phyloP scores from a whole-genome alignment of 2,888 invertebrate genomes.

The Eremobia ochroleuca region DNA sequence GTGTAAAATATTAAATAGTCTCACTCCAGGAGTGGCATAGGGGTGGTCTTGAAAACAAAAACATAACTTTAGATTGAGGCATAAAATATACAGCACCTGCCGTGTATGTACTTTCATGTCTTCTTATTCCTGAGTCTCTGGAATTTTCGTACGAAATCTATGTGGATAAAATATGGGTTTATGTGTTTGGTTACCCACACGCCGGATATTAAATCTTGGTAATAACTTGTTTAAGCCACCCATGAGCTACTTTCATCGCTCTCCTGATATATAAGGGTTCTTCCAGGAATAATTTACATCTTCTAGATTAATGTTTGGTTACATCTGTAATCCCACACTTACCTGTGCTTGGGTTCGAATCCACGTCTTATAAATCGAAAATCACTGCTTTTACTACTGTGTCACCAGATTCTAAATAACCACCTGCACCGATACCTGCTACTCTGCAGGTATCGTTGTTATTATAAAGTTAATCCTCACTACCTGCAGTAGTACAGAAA shows the following conservation, averaged over 20 bases:
- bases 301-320: slow-evolving; percentile 35
- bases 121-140: slow-evolving; percentile 6
- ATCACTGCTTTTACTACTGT: too few relatives aligned
- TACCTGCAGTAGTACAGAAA: slow-evolving; percentile 9
- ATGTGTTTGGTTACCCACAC: slow-evolving; percentile 44
- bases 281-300: slow-evolving; percentile 48
- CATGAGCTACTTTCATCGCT: slow-evolving; percentile 50
- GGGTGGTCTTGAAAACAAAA: slow-evolving; percentile 2
- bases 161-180: slow-evolving; percentile 30
- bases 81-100: slow-evolving; percentile 11
- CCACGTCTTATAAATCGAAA: too few relatives aligned
- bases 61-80: slow-evolving; percentile 9
- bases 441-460: neutral
- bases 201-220: slow-evolving; percentile 65
- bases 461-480: neutral
- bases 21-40: too few relatives aligned
- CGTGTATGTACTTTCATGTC: neutral
- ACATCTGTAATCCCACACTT: slow-evolving; percentile 9
- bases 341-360: neutral
- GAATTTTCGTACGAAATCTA: slow-evolving; percentile 33
- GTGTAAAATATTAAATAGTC: neutral
- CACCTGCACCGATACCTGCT: too few relatives aligned
- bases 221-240: slow-evolving; percentile 60
- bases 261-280: slow-evolving; percentile 45
- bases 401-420: neutral